Percentiles rank a stretch among this genome's conserved stretches.
phyloP scores from a whole-genome alignment of 2,888 invertebrate genomes.

The Mantis religiosa region DNA sequence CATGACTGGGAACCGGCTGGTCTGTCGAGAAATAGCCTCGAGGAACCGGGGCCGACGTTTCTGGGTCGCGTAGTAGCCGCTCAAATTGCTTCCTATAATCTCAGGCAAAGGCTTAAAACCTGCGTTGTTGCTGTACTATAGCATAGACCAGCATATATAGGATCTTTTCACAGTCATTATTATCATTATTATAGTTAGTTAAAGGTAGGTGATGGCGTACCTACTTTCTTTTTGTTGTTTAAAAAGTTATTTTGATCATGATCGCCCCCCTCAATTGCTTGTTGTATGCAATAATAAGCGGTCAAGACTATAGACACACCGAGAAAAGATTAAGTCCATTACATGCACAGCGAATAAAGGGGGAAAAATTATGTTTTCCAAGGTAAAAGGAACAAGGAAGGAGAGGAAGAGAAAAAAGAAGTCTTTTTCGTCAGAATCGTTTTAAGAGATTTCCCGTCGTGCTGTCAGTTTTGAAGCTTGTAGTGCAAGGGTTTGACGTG shows the following conservation, averaged over 20 bases:
- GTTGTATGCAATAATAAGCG: conserved; percentile 13
- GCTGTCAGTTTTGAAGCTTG: conserved; percentile 27
- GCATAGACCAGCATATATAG: not conserved
- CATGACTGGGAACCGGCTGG: not conserved
- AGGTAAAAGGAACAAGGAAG: conserved; percentile 20
- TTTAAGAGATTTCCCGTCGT: conserved; percentile 19
- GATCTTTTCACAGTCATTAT: conserved; percentile 22
- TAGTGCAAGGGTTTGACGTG: conserved; percentile 21
- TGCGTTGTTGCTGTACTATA: not conserved
- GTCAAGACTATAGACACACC: conserved; percentile 8
- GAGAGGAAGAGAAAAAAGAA: conserved; percentile 11
- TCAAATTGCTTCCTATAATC: conserved; percentile 23
- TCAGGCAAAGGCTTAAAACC: conserved; percentile 20
- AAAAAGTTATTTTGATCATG: conserved; percentile 30
- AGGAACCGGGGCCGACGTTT: not conserved
- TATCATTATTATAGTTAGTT: conserved; percentile 27
- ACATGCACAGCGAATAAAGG: conserved; percentile 25
- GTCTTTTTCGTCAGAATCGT: conserved; percentile 21
- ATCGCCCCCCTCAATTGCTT: conserved; percentile 22
- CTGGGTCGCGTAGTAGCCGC: conserved; percentile 10
- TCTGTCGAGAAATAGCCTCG: not conserved
- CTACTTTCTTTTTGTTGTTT: conserved; percentile 26
- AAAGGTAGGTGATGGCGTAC: conserved; percentile 23
- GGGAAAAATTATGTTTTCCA: conserved; percentile 26
- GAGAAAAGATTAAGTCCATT: conserved; percentile 22